Evolutionary conservation across 64 coral and sea anemone species (phyloP).

Genomic region (Actinia equina): DNA sequence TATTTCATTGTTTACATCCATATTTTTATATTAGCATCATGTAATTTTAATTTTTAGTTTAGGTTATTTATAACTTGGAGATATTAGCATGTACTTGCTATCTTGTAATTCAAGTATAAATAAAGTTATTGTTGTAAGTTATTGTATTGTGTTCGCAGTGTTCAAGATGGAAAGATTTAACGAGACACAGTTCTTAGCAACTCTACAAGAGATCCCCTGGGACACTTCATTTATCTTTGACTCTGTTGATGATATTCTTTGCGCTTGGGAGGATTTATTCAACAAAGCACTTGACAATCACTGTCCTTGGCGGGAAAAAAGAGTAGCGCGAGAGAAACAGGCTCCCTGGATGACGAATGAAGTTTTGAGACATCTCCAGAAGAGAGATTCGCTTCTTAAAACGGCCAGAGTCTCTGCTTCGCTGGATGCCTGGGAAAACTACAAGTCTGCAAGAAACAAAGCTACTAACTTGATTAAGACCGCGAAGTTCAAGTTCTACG

Average conservation of each 20-base stretch:
- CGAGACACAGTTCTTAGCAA: too few relatives aligned
- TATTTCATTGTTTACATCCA: too few relatives aligned
- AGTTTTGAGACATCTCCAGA: neutral
- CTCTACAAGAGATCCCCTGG: slow-evolving; percentile 18
- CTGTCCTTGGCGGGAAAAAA: slow-evolving; percentile 30
- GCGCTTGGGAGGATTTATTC: slow-evolving; percentile 3
- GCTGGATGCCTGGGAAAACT: slow-evolving; percentile 18
- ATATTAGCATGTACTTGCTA: too few relatives aligned
- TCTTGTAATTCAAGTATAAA: too few relatives aligned
- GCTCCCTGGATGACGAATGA: slow-evolving; percentile 48
- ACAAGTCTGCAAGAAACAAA: slow-evolving; percentile 11
- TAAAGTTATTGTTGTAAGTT: too few relatives aligned
- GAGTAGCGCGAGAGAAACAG: slow-evolving; percentile 35
- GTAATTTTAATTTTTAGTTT: too few relatives aligned
- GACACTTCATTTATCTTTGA: slow-evolving; percentile 29
- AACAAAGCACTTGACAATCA: slow-evolving; percentile 33
- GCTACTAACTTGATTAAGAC: slow-evolving; percentile 11
- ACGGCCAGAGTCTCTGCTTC: slow-evolving; percentile 12
- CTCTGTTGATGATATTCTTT: slow-evolving; percentile 24
- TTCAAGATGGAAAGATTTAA: too few relatives aligned
- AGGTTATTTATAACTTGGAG: too few relatives aligned
- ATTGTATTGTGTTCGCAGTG: slow-evolving; percentile 62
- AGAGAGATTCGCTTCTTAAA: slow-evolving; percentile 36
- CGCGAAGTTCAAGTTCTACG: slow-evolving; percentile 29
- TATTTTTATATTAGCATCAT: too few relatives aligned